Evolutionary conservation across 2,888 invertebrate genomes (phyloP), one percentile per base, ranked within the genome.

Genomic region (Rhyacophila evoluta): DNA sequence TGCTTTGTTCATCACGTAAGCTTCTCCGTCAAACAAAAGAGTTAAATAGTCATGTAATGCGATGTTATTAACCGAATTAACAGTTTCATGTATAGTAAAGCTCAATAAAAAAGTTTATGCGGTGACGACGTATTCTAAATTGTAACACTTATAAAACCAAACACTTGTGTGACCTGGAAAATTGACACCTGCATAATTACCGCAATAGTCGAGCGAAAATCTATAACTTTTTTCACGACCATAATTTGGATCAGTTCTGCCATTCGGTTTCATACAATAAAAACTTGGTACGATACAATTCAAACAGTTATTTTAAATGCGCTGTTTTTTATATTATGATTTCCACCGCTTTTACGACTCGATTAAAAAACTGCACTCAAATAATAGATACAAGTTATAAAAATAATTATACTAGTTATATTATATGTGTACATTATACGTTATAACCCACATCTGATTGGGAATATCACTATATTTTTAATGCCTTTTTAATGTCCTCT

Each of bases 371-470:
- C 55, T 55, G 55, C 55, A 55, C 55, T 55, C 55, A 12, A 55
- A 55, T 55, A 55, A 55, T 55, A 55, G 55, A 55, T 19, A 55
- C 55, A 19, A 19, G 25, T 10, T 55, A 5, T 19, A 55, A 55
- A 55, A 55, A 55, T 55, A 55, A 41, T 55, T 55, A 55, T 19
- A 55, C 55, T 19, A 55, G 55, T 55, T 55, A 10, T 55, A 55
- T 55, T 55, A 6, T 25, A 2, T 55, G 55, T 55, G 12, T 55
- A 55, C 19, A 19, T 15, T 55, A 4, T 55, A 55, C 19, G 15
- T 15, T 55, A 19, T 55, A 55, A 55, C 55, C 55, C 55, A 55
- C 55, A 19, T 55, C 55, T 55, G 19, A 12, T 15, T 39, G 39
- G 39, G 15, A 8, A 55, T 19, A 19, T 25, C 55, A 55, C 15